Percentiles rank a stretch among this genome's conserved stretches.
Conservation (phyloP, 2,888 invertebrate genomes). For the Apodemia mormo region DNA sequence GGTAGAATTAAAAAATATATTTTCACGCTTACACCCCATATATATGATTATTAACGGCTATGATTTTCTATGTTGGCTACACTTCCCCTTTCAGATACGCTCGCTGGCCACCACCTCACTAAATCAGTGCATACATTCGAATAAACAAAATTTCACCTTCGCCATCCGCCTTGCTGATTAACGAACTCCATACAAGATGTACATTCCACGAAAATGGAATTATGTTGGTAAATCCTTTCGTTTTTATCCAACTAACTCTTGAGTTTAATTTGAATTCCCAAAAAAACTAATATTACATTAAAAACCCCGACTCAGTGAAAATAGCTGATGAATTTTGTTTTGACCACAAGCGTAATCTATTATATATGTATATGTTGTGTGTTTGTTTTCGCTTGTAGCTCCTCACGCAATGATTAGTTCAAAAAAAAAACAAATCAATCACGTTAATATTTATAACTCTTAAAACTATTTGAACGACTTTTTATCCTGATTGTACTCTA, state of each 20-base stretch:
- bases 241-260: slow-evolving; percentile 33
- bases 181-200: slow-evolving; percentile 41
- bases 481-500: too few species aligned
- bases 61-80: slow-evolving; percentile 8
- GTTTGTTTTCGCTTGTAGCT: too few species aligned
- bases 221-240: slow-evolving; percentile 34
- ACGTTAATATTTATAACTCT: too few species aligned
- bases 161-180: slow-evolving; percentile 45
- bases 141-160: slow-evolving; percentile 54
- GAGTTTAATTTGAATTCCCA: slow-evolving; percentile 1
- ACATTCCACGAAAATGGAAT: slow-evolving; percentile 43
- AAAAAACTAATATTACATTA: not conserved
- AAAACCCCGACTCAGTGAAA: too few species aligned
- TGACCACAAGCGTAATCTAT: too few species aligned
- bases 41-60: slow-evolving; percentile 19
- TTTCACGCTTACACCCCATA: not conserved
- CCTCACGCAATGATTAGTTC: too few species aligned
- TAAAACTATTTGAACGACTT: too few species aligned
- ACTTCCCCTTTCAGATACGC: slow-evolving; percentile 27
- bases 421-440: too few species aligned
- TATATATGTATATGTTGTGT: too few species aligned
- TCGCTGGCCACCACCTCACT: slow-evolving; percentile 33
- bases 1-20: not conserved
- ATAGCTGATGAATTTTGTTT: too few species aligned
- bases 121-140: slow-evolving; percentile 43